Evolutionary conservation across 2,888 invertebrate genomes (phyloP), one percentile per base, ranked within the genome.

Genomic region (Dioctria linearis): DNA sequence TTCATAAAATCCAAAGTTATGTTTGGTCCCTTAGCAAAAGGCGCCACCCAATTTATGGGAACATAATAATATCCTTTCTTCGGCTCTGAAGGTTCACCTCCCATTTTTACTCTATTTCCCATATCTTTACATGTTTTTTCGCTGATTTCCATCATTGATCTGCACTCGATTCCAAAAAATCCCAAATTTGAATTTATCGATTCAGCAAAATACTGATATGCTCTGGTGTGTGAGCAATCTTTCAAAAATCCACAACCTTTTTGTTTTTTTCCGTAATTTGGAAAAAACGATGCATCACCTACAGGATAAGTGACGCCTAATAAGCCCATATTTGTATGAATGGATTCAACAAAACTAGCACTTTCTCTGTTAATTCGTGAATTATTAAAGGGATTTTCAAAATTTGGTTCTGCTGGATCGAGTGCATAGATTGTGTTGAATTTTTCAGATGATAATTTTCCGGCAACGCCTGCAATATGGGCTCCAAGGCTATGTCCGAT

Each of bases 211-310:
- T 80, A 80, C 11, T n/a, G 37, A 76, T 88, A 86, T 1, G 88
- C 86, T 1, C 88, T 85, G 49, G 86, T 85, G 81, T 89, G 89
- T 0, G 88, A 88, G 54, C 89, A 89, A 0, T 88, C 88, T 59
- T 40, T 39, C n/a, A 78, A 49, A 39, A 40, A 46, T 5, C 42
- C 69, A 79, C 89, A 88, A 80, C 90, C 90, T 73, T 88, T 88
- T 83, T 90, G 90, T 9, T 84, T 84, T 11, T 82, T 83, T 6
- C 90, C 90, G 78, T 86, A 88, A 59, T 90, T 90, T 0, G 89
- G 89, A 83, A 88, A 90, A 82, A 90, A 90, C 3, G 88, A 87
- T 0, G 88, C 88, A 82, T 88, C 86, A 0, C 90, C 90, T 4
- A 90, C 84, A 0, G 88, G 86, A 42, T 85, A 57, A 4, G 63